phyloP scores from a whole-genome alignment of 2,113 vertebrate species.

The Calypte anna region DNA sequence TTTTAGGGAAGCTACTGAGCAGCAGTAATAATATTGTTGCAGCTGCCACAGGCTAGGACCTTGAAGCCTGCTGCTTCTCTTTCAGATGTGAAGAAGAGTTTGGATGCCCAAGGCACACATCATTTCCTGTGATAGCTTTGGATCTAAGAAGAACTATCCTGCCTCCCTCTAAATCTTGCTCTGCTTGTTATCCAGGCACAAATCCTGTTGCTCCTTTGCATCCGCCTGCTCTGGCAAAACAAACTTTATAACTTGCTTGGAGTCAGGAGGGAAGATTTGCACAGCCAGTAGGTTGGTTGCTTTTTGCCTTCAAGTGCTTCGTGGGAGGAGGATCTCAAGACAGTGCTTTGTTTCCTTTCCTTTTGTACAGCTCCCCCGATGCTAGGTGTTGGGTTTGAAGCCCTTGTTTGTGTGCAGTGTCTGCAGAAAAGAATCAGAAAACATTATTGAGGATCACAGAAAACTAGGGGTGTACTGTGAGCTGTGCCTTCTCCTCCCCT shows the following conservation, averaged over 20 bases:
- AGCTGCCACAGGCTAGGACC: conserved; percentile 46
- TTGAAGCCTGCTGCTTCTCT: conserved; percentile 31
- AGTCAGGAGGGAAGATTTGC: not conserved
- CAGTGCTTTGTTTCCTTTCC: not conserved
- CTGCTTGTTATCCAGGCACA: not conserved
- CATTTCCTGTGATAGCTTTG: not conserved
- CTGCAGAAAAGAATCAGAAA: not conserved
- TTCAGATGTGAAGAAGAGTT: not conserved
- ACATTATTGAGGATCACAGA: not conserved
- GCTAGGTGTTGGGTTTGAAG: not conserved
- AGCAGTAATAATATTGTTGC: conserved; percentile 63
- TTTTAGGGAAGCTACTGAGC: conserved; percentile 11
- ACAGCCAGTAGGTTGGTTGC: not conserved
- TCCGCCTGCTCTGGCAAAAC: not conserved
- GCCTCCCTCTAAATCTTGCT: not conserved
- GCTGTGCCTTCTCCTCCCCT: not conserved
- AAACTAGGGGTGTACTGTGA: not conserved
- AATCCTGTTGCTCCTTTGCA: not conserved
- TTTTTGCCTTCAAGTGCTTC: not conserved
- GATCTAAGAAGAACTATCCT: not conserved
- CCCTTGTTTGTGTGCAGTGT: not conserved
- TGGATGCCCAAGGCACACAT: conserved; percentile 2
- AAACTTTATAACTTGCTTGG: not conserved
- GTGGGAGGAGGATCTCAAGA: not conserved
- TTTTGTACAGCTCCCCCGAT: not conserved